A percentile compares a stretch with the other conserved stretches of the same genome.
Conservation (phyloP, 2,888 invertebrate genomes). For the Xanthorhoe designata region DNA sequence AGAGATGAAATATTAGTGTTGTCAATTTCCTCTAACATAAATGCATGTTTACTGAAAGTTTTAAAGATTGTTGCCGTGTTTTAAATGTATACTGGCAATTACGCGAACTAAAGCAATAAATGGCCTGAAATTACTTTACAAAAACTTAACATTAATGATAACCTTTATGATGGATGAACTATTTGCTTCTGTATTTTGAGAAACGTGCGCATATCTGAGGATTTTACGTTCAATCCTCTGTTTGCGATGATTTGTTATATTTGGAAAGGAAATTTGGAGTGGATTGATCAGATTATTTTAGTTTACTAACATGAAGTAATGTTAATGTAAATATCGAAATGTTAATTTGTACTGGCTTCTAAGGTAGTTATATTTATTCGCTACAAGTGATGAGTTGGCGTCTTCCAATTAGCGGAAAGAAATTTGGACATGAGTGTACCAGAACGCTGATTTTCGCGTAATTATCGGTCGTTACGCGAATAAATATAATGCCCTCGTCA, state of each 20-base stretch:
- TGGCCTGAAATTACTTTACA: constrained; percentile 13
- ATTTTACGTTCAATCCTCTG: neutral
- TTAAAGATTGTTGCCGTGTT: constrained; percentile 40
- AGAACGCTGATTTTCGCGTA: neutral
- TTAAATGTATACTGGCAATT: constrained; percentile 34
- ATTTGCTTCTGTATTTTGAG: constrained; percentile 1
- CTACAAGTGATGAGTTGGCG: neutral
- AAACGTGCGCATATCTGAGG: too few relatives aligned
- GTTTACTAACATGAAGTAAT: constrained; percentile 56
- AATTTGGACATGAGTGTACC: neutral
- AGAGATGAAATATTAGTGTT: constrained; percentile 42
- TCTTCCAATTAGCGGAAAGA: neutral
- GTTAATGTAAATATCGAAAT: constrained; percentile 68
- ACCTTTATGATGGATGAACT: neutral
- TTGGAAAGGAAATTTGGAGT: neutral
- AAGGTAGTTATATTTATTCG: constrained; percentile 10
- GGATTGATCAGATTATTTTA: constrained; percentile 47
- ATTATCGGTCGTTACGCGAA: constrained; percentile 28
- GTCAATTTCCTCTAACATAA: constrained; percentile 21
- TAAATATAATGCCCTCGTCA: constrained; percentile 55
- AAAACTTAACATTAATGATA: neutral
- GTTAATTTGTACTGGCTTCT: constrained; percentile 51
- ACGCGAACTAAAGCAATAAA: constrained; percentile 53
- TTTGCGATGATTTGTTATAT: neutral
- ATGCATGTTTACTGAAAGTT: constrained; percentile 28